Evolutionary conservation across 2,888 invertebrate genomes (phyloP).

Genomic region (Bugulina stolonifera): DNA sequence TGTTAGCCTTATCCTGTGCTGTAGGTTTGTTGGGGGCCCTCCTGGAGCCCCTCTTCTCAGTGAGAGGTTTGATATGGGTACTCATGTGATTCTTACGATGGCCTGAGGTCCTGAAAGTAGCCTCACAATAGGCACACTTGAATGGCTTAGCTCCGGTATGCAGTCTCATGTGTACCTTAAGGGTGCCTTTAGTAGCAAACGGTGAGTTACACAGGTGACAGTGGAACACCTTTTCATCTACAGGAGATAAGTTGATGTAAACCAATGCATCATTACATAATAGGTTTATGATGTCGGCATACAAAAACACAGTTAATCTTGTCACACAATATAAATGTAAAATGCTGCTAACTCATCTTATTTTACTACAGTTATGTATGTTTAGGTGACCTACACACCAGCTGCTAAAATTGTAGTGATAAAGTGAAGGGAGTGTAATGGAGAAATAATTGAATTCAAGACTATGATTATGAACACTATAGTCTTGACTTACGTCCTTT

Average conservation of each 20-base stretch:
- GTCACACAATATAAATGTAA: too few relatives aligned
- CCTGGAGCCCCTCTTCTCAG: neutral
- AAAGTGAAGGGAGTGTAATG: too few relatives aligned
- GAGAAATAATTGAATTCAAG: too few relatives aligned
- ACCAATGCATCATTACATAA: too few relatives aligned
- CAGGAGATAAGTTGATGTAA: too few relatives aligned
- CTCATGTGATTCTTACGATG: conserved; percentile 63
- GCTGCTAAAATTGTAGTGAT: too few relatives aligned
- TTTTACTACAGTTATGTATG: too few relatives aligned
- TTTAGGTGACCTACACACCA: too few relatives aligned
- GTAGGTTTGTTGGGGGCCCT: neutral
- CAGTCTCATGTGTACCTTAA: conserved; percentile 54
- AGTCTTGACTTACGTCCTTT: conserved; percentile 35
- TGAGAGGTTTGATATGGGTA: conserved; percentile 55
- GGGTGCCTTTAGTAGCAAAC: conserved; percentile 53
- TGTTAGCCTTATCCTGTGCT: neutral
- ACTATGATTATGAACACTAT: too few relatives aligned
- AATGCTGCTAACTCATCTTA: too few relatives aligned
- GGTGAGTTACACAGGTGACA: conserved; percentile 52
- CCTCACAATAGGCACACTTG: conserved; percentile 69
- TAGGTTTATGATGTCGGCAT: too few relatives aligned
- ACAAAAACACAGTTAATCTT: too few relatives aligned
- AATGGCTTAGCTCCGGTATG: conserved; percentile 69
- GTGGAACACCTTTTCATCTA: conserved; percentile 48
- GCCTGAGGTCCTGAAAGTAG: conserved; percentile 63